Evolutionary conservation across 1,140 invertebrate species (phyloP), one percentile per base, ranked within the genome.

Genomic region (Acromyrmex charruanus): DNA sequence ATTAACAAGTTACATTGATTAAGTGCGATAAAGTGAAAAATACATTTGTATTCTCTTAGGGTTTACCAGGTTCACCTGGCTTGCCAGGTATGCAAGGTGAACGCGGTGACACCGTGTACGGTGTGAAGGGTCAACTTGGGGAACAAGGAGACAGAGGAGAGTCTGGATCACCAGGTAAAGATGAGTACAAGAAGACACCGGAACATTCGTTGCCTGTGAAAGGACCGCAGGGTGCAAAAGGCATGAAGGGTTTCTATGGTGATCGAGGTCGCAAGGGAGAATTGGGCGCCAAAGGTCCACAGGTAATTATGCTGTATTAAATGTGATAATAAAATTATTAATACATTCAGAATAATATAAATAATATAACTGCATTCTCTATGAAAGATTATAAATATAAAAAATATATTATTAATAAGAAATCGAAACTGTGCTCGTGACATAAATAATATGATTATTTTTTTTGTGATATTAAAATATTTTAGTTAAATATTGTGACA

Each of bases 191-290:
- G 51, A 84, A 92, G 81, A 35, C 0, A 1, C 0, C 58, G 31
- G 18, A 68, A n/a, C 87, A 87, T 1, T 68, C 88, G 3, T 91
- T 90, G 68, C 89, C 89, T 0, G 90, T 91, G 59, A 94, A 94
- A 90, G 96, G 96, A 74, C 93, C 94, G 18, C 94, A 94, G 31
- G 97, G 96, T 49, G 91, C 93, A 2, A 94, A 96, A 71, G 97
- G 96, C 7, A 93, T 95, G 3, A 94, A 93, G 59, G 97, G 97
- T 49, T 93, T 96, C 61, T 94, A 94, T 49, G 97, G 97, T 31
- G 94, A 96, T 16, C 92, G 92, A 59, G 97, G 97, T 55, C 89
- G 92, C 0, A 96, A 95, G 89, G 98, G 98, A 77, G 95, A 95
- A 82, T 53, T 88, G 5, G 97, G 97, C 69, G 91, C 93, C 18